phyloP scores from a whole-genome alignment of 2,113 vertebrate genomes.

The Silurus asotus region DNA sequence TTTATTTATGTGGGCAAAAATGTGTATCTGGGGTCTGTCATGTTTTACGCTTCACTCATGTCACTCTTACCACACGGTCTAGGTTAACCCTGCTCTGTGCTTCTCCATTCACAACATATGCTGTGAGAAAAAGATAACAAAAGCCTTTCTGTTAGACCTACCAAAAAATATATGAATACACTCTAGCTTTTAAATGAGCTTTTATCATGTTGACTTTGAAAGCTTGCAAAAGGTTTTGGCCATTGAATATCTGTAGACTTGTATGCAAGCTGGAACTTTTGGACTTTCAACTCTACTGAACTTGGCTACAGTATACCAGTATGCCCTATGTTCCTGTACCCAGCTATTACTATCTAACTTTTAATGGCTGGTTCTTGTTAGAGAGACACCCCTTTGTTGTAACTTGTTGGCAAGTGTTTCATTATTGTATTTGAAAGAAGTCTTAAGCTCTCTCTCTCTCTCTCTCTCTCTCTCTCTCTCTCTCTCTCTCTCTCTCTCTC shows the following conservation, averaged over 20 bases:
- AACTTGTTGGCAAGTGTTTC: constrained; percentile 36
- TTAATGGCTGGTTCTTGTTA: constrained; percentile 37
- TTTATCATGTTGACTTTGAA: neutral
- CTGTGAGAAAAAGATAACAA: neutral
- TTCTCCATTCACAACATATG: neutral
- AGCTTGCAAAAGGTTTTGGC: neutral
- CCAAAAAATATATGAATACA: neutral
- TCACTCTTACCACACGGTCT: constrained; percentile 16
- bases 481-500: no score
- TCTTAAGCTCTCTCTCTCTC: neutral
- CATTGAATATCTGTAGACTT: neutral
- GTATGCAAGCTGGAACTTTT: neutral
- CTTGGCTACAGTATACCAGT: neutral
- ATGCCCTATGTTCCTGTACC: constrained; percentile 21
- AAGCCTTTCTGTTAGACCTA: neutral
- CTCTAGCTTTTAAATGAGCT: neutral
- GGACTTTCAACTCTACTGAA: constrained; percentile 8
- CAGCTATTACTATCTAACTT: constrained; percentile 24
- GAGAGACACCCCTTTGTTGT: constrained; percentile 25
- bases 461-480: no score
- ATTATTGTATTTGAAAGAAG: constrained; percentile 3
- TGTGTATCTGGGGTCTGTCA: constrained; percentile 26
- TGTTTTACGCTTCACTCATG: constrained; percentile 32
- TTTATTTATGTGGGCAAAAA: constrained; percentile 15
- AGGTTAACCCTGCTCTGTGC: neutral